phyloP scores from a whole-genome alignment of 2,888 invertebrate genomes.

The Eurytoma californica region DNA sequence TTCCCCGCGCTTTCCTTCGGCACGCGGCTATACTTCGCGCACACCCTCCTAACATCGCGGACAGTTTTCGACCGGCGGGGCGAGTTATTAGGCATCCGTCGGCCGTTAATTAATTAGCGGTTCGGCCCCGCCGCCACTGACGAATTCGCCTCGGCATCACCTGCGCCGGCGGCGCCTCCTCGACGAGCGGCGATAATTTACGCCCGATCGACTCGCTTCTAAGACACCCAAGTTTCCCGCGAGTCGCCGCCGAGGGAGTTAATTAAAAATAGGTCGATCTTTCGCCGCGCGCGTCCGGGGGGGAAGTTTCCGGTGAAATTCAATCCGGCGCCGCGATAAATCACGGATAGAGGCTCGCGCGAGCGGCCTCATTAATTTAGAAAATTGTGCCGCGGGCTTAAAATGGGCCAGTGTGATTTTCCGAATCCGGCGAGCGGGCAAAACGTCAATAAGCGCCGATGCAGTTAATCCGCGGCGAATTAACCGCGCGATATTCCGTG shows the following conservation, averaged over 20 bases:
- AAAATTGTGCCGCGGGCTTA: neutral
- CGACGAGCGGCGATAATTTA: conserved; percentile 11
- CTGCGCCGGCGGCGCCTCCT: neutral
- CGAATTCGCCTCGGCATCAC: conserved; percentile 7
- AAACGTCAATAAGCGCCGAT: conserved; percentile 51
- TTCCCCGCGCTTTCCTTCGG: conserved; percentile 3
- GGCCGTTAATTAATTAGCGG: conserved; percentile 45
- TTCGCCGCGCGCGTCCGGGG: no score
- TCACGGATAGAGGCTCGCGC: no score
- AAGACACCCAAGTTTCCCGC: neutral
- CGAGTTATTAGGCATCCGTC: conserved; percentile 5
- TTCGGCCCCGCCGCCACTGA: neutral
- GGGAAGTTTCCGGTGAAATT: no score
- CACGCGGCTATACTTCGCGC: neutral
- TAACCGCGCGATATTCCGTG: conserved; percentile 48
- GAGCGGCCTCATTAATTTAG: conserved; percentile 40
- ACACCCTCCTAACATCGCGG: neutral
- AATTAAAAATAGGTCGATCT: no score
- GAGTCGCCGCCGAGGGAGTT: neutral
- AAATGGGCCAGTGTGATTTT: conserved; percentile 19
- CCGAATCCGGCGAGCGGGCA: conserved; percentile 18
- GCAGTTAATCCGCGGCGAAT: conserved; percentile 53
- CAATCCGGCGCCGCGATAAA: no score
- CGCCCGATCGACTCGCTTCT: neutral
- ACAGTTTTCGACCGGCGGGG: neutral